Evolutionary conservation across 1,140 invertebrate genomes (phyloP), one percentile per base, ranked within the genome.

Genomic region (Lasioglossum albipes): DNA sequence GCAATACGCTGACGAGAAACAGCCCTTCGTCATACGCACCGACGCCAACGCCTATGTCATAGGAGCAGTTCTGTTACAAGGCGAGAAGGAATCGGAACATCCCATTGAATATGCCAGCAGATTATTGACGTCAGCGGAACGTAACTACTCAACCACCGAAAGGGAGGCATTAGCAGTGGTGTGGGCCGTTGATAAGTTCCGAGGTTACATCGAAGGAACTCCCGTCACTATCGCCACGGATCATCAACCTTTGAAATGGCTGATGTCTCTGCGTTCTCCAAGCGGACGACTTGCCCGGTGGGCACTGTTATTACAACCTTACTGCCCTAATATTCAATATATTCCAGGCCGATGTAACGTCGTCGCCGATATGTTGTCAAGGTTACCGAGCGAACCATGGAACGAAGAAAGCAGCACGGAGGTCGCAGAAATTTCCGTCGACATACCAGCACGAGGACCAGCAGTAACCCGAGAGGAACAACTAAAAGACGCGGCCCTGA

Each of bases 231-330:
- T 27, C 27, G 27, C 31, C 2, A 82, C 73, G 0, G 82, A 86
- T 62, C 77, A 86, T 41, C 42, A 71, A 57, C 73, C 76, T 0
- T 31, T 87, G n/a, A 36, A 45, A 2, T 87, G 79, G 41, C 31
- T 87, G 7, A 57, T 68, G 36, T 69, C 49, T 0, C 31, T 66
- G 0, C 73, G 52, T 27, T 16, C 73, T 3, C 27, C 59, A 0
- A 82, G 45, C 20, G 36, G 64, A 57, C 68, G 22, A 3, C 7
- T 70, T 0, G 27, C 49, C 1, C 5, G 27, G 9, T 57, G 68
- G 68, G 49, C 68, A 0, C 16, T 54, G 0, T 0, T 20, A 20
- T 9, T 36, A 2, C 68, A 70, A 20, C 13, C 22, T 2, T 70
- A 20, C 13, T 36, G 36, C 7, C 12, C 31, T 0, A 2, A 0